Evolutionary conservation across 1,140 invertebrate species (phyloP), one percentile per base, ranked within the genome.

Genomic region (Pinna nobilis): DNA sequence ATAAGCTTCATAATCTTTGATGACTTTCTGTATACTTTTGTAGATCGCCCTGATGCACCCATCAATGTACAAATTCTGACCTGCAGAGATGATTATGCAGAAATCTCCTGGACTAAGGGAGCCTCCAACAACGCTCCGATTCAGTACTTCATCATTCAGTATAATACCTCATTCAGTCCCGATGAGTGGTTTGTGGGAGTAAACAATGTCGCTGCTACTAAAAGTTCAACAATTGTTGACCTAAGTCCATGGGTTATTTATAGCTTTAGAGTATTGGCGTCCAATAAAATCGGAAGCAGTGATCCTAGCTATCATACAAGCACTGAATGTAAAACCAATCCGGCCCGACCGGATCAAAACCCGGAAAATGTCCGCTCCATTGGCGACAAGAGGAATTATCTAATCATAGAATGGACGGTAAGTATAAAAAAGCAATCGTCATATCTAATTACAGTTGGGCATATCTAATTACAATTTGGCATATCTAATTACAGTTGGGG

Each of bases 331-430:
- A 64, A 60, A 9, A 81, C 81, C 13, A 78, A 86, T 28, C 92
- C 94, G 71, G 95, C 95, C 87, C 94, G 97, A 66, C 98, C 98
- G 0, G 93, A 92, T 79, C 96, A 95, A 89, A 99, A 99, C 91
- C 98, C 98, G 0, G 94, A 95, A 69, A 97, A 98, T 87, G 97
- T 99, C 0, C 92, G 94, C 78, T 97, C 97, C 2, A 93, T 94
- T 84, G 97, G 97, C 71, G 94, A 94, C 3, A 92, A 93, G 53
- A 95, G 96, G 1, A 93, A 93, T 76, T 98, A 98, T 89, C 91
- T 99, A 53, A 93, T 98, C 28, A 98, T 99, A 81, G 92, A 93
- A 5, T 99, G 98, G 97, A 97, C 96, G 41, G 93, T 94, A 77
- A 91, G 92, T 92, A 28, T 23, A 15, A 53, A 23, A 25, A 53